phyloP scores from a whole-genome alignment of 2,797 vertebrate species.

The Masticophis lateralis region DNA sequence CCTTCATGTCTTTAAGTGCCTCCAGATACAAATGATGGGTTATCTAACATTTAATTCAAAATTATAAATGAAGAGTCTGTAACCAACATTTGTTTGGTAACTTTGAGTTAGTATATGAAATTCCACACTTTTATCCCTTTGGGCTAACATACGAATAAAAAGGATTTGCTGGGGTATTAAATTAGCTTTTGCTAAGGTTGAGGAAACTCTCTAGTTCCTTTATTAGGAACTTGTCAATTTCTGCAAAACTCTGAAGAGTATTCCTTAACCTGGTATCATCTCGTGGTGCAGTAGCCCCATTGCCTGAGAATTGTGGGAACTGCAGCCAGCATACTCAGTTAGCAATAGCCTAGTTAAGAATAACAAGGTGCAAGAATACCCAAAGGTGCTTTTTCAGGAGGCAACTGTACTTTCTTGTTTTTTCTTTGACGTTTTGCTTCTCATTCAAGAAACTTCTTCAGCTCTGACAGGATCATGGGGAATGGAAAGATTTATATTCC shows the following conservation, averaged over 20 bases:
- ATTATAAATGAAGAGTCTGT: not conserved
- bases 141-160: conserved; percentile 35
- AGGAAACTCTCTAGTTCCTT: conserved; percentile 45
- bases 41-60: not conserved
- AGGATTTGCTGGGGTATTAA: not conserved
- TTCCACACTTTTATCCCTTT: not conserved
- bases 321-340: not conserved
- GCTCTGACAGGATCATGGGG: too few species aligned
- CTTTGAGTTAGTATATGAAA: not conserved
- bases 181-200: conserved; percentile 49
- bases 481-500: too few species aligned
- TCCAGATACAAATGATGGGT: not conserved
- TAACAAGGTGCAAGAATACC: not conserved
- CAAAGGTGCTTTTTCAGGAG: not conserved
- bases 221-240: conserved; percentile 37
- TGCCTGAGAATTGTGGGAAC: not conserved
- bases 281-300: not conserved
- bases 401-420: too few species aligned
- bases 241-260: not conserved
- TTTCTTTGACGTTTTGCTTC: too few species aligned
- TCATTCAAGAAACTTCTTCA: too few species aligned
- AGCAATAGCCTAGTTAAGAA: not conserved
- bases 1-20: not conserved
- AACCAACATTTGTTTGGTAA: not conserved
- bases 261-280: not conserved